A percentile compares a stretch with the other conserved stretches of the same genome.
phyloP scores from a whole-genome alignment of 1,140 invertebrate genomes.

The Brachionus manjavacas region DNA sequence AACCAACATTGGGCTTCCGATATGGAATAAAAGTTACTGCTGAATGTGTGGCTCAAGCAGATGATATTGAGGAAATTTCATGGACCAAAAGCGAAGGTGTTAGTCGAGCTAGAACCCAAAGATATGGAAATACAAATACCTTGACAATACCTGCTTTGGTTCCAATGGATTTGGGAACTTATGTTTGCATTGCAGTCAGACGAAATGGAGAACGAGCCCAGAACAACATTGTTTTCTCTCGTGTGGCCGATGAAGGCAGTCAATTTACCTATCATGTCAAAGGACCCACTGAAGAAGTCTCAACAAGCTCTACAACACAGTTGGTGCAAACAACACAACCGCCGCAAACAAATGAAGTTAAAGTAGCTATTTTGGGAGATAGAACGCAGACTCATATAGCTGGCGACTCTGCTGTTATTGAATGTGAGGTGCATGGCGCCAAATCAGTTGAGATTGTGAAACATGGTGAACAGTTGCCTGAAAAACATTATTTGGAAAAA shows the following conservation, averaged over 20 bases:
- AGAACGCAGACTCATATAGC: background rate
- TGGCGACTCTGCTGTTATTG: background rate
- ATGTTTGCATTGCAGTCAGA: slow-evolving; percentile 35
- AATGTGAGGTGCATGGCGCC: background rate
- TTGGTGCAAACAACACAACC: background rate
- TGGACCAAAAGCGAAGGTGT: slow-evolving; percentile 40
- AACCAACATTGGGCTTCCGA: background rate
- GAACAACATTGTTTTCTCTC: slow-evolving; percentile 23
- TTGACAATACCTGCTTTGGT: slow-evolving; percentile 23
- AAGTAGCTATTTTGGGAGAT: background rate
- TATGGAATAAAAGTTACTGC: slow-evolving; percentile 10
- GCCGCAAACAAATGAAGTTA: background rate
- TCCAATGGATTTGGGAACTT: slow-evolving; percentile 38
- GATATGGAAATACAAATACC: slow-evolving; percentile 14
- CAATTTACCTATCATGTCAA: slow-evolving; percentile 38
- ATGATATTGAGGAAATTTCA: background rate
- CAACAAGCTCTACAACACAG: background rate
- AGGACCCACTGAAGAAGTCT: slow-evolving; percentile 15
- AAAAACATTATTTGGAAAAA: background rate
- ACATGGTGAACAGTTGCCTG: slow-evolving; percentile 3
- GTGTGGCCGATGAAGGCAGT: slow-evolving; percentile 10
- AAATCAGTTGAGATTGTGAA: background rate
- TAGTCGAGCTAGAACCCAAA: background rate
- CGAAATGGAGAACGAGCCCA: slow-evolving; percentile 1
- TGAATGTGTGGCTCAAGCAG: slow-evolving; percentile 33